Percentiles rank a stretch among this genome's conserved stretches.
Conservation (phyloP, 2,113 vertebrate genomes). For the Turdus rufiventris region DNA sequence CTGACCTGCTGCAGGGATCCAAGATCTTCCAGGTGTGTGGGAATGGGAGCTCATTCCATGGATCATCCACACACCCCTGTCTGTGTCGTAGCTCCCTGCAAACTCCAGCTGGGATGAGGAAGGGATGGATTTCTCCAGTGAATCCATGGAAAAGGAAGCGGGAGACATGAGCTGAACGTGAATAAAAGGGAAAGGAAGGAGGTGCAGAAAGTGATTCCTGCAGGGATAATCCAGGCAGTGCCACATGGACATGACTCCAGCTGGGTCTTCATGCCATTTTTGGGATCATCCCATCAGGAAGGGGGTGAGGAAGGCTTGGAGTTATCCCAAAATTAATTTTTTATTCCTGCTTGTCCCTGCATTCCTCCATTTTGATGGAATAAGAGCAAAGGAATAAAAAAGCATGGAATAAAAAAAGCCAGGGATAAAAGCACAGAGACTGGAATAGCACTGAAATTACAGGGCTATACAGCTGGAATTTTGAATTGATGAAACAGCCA, state of each 20-base stretch:
- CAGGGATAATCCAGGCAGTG: not conserved
- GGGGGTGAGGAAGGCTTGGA: not conserved
- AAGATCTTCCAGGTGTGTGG: rapidly evolving
- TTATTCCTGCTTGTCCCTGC: not conserved
- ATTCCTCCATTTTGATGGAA: not conserved
- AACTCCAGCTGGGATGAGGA: not conserved
- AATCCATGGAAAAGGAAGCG: not conserved
- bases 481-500: not conserved
- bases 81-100: not conserved
- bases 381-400: not conserved
- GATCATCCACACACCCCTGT: not conserved
- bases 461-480: not conserved
- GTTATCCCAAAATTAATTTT: not conserved
- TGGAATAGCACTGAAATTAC: not conserved
- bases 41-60: not conserved
- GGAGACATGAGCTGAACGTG: not conserved
- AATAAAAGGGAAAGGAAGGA: not conserved
- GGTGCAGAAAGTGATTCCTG: not conserved
- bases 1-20: not conserved
- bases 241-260: not conserved
- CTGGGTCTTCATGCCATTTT: not conserved
- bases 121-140: not conserved
- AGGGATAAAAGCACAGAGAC: not conserved
- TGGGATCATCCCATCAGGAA: not conserved
- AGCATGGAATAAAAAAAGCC: not conserved